Percentiles rank a stretch among this genome's conserved stretches.
These are phyloP conservation scores for Glareola pratincola DNA, from an alignment of 2,113 vertebrate genomes.

Conservation along the genomic window DNA sequence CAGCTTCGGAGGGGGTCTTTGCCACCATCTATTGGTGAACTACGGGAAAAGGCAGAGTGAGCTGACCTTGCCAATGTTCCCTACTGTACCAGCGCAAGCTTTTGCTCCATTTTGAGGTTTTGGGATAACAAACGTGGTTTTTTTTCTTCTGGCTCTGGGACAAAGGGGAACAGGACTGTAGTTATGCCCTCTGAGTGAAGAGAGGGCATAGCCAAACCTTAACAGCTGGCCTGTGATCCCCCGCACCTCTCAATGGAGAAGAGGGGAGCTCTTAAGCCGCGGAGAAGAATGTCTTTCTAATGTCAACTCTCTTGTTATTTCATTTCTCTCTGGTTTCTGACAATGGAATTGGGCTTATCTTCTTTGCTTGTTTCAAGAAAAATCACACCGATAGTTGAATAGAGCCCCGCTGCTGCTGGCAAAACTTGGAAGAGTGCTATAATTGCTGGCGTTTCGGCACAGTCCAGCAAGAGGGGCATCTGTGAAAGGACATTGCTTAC, in stretches of 20 bases:
- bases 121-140: neutral
- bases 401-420: neutral
- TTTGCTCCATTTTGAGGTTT: neutral
- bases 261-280: neutral
- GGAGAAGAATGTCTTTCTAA: neutral
- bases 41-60: constrained; percentile 1
- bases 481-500: neutral
- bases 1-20: constrained; percentile 43
- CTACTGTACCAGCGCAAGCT: neutral
- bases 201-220: neutral
- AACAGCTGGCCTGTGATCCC: neutral
- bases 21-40: constrained; percentile 59
- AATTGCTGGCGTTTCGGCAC: neutral
- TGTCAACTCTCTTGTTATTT: neutral
- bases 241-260: neutral
- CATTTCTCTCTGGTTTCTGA: neutral
- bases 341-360: neutral
- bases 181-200: neutral
- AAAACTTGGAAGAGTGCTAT: neutral
- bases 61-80: neutral
- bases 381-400: neutral
- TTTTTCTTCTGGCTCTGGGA: neutral
- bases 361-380: neutral
- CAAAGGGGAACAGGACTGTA: neutral
- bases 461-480: neutral